A percentile compares a stretch with the other conserved stretches of the same genome.
phyloP scores from a whole-genome alignment of 1,140 invertebrate species.

The Augochlora pura region DNA sequence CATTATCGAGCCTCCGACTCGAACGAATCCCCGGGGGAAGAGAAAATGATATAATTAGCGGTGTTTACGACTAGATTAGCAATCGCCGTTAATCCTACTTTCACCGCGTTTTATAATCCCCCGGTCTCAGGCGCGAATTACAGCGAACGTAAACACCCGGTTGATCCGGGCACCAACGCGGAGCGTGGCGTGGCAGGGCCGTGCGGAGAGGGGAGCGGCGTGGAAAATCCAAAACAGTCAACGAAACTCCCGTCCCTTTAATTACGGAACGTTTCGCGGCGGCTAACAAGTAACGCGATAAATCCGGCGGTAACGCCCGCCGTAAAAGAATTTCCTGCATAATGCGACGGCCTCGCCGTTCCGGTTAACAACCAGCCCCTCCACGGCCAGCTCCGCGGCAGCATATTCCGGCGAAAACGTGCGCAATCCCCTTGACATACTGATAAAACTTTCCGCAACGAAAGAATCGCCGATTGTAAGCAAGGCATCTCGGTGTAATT shows the following conservation, averaged over 20 bases:
- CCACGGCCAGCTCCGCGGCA: not conserved
- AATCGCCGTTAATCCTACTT: not conserved
- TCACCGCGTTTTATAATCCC: not conserved
- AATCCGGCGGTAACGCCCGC: constrained; percentile 8
- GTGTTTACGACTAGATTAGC: not conserved
- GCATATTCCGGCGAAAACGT: constrained; percentile 23
- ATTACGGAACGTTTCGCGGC: constrained; percentile 12
- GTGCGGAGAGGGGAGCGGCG: not conserved
- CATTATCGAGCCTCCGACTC: too few relatives aligned
- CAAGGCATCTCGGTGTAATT: constrained; percentile 38
- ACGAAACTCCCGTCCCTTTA: constrained; percentile 2
- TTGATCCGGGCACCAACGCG: not conserved
- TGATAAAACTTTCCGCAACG: constrained; percentile 35
- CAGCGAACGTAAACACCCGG: not conserved
- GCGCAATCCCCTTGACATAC: constrained; percentile 10
- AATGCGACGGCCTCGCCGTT: constrained; percentile 18
- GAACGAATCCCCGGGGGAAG: not conserved
- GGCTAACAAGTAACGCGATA: constrained; percentile 16
- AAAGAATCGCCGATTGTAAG: constrained; percentile 28
- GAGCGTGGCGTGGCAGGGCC: too few relatives aligned
- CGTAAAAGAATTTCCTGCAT: constrained; percentile 30
- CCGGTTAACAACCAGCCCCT: constrained; percentile 14
- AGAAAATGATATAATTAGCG: not conserved
- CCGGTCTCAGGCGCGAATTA: not conserved
- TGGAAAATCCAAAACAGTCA: not conserved